These are phyloP conservation scores for Sturnus vulgaris DNA, from an alignment of 2,113 vertebrate species.

Conservation along the genomic window DNA sequence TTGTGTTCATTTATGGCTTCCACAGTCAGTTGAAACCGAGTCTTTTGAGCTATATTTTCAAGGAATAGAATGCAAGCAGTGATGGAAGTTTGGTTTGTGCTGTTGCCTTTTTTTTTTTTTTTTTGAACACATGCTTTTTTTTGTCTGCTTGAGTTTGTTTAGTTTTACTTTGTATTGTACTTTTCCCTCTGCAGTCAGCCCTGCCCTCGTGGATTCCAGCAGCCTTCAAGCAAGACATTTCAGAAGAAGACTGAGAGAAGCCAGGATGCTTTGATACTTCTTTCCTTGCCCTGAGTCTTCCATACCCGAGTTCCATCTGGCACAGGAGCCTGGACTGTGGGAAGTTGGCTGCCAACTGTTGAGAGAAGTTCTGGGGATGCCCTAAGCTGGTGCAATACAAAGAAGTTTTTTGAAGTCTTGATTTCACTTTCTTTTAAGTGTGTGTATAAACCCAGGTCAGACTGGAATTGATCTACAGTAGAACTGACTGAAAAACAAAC, in stretches of 20 bases:
- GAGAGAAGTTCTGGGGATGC: constrained; percentile 68
- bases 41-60: background rate
- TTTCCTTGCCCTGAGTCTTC: constrained; percentile 61
- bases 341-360: constrained; percentile 47
- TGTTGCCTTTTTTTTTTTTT: background rate
- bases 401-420: constrained; percentile 65
- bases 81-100: background rate
- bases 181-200: constrained; percentile 74
- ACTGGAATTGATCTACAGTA: constrained; percentile 70
- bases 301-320: constrained; percentile 50
- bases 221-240: constrained; percentile 74
- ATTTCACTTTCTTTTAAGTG: constrained; percentile 64
- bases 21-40: background rate
- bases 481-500: constrained; percentile 72
- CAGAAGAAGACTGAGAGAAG: constrained; percentile 63
- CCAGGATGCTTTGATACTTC: constrained; percentile 33
- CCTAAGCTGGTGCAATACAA: constrained; percentile 77
- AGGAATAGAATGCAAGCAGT: background rate
- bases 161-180: constrained; percentile 74
- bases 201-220: constrained; percentile 52
- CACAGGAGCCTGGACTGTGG: constrained; percentile 65
- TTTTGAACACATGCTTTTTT: constrained; percentile 8
- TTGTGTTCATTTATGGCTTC: background rate
- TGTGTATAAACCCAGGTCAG: constrained; percentile 71
- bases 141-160: constrained; percentile 52